Evolutionary conservation across 2,113 vertebrate species (phyloP).

Genomic region (Colossoma macropomum): DNA sequence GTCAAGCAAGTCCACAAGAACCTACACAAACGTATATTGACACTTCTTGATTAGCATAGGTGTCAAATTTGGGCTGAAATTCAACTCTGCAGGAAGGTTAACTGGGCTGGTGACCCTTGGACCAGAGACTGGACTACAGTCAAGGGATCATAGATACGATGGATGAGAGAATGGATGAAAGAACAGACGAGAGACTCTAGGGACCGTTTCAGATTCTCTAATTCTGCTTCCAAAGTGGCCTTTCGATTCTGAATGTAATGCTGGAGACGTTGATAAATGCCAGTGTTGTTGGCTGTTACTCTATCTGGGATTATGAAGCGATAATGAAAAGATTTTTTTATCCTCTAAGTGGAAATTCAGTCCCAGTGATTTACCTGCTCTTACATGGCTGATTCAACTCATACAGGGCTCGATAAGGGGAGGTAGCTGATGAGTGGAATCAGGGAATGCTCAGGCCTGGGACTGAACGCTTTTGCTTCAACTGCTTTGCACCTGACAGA

Average conservation of each 20-base stretch:
- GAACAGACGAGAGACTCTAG: neutral
- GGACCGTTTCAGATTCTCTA: neutral
- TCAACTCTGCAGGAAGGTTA: neutral
- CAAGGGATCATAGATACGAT: neutral
- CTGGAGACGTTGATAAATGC: neutral
- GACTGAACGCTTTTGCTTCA: conserved; percentile 12
- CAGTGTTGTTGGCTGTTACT: neutral
- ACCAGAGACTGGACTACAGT: neutral
- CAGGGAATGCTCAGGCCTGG: neutral
- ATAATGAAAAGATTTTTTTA: neutral
- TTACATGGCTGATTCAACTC: neutral
- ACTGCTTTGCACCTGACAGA: conserved; percentile 45
- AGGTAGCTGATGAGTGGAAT: conserved; percentile 1
- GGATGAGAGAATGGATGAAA: too few species aligned
- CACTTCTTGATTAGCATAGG: neutral
- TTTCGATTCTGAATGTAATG: conserved; percentile 49
- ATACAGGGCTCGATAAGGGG: neutral
- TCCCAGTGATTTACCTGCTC: neutral
- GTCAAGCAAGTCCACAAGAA: too few species aligned
- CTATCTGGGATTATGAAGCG: conserved; percentile 15
- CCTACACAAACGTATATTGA: too few species aligned
- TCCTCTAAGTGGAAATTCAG: conserved; percentile 1
- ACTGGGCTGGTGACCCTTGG: neutral
- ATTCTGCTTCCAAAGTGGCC: conserved; percentile 16
- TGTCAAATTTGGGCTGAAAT: neutral